These are phyloP conservation scores for Pasiphila rectangulata DNA, from an alignment of 2,888 invertebrate species.

Conservation along the genomic window DNA sequence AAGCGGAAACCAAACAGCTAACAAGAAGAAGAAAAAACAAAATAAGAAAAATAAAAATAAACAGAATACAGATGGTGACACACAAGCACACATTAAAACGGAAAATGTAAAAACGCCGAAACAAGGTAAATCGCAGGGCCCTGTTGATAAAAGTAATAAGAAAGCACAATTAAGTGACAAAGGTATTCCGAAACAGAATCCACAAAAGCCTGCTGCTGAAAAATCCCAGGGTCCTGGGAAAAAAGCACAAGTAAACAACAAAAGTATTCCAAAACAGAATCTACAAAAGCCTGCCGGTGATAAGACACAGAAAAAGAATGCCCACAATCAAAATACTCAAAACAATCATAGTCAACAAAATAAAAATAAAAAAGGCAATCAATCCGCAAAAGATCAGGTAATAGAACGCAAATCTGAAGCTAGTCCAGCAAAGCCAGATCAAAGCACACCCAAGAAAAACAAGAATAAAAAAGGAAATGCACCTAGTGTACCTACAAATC, in stretches of 20 bases:
- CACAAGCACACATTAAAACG: constrained; percentile 9
- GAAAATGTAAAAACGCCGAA: not conserved
- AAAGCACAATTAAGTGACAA: not conserved
- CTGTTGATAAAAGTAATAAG: not conserved
- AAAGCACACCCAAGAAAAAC: constrained; percentile 40
- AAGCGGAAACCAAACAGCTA: constrained; percentile 15
- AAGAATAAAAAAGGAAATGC: constrained; percentile 33
- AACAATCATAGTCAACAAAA: constrained; percentile 26
- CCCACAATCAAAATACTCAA: constrained; percentile 7
- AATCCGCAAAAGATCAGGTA: constrained; percentile 22
- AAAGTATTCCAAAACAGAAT: too few relatives aligned
- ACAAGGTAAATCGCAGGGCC: constrained; percentile 2
- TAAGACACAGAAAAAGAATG: constrained; percentile 10
- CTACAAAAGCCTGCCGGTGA: too few relatives aligned
- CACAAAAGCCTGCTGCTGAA: too few relatives aligned
- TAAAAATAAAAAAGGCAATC: constrained; percentile 36
- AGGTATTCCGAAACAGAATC: too few relatives aligned
- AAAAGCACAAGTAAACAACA: constrained; percentile 7
- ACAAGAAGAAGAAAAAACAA: constrained; percentile 42
- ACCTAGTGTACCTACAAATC: constrained; percentile 6
- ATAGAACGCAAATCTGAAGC: constrained; percentile 20
- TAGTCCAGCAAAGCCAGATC: constrained; percentile 14
- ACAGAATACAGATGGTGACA: constrained; percentile 26
- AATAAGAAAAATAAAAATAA: constrained; percentile 46
- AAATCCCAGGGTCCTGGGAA: constrained; percentile 12